phyloP scores from a whole-genome alignment of 2,113 vertebrate genomes.

The Calyptomena viridis region DNA sequence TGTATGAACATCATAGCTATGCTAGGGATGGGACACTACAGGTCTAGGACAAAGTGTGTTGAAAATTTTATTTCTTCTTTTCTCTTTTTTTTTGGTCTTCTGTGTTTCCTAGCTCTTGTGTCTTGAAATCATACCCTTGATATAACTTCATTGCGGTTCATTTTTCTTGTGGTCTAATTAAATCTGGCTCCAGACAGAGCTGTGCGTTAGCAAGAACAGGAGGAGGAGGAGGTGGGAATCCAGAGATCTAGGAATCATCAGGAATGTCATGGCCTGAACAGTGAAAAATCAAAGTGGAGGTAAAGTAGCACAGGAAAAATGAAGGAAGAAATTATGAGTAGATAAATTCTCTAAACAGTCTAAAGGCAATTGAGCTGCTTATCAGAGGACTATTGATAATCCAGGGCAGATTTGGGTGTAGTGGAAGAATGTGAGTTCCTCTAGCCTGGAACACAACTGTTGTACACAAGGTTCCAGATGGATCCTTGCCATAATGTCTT shows the following conservation, averaged over 20 bases:
- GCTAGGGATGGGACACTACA: not conserved
- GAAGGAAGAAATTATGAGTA: not conserved
- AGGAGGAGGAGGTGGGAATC: conserved; percentile 24
- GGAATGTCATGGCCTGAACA: not conserved
- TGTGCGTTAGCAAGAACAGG: not conserved
- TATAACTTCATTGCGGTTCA: conserved; percentile 48
- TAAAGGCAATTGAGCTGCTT: not conserved
- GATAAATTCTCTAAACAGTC: not conserved
- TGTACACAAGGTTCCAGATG: not conserved
- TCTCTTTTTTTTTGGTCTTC: not conserved
- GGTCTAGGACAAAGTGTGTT: not conserved
- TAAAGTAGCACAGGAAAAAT: not conserved
- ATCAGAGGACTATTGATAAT: conserved; percentile 42
- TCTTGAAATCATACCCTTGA: conserved; percentile 32
- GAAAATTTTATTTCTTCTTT: not conserved
- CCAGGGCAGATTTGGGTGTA: not conserved
- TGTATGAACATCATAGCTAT: not conserved
- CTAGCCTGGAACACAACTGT: not conserved
- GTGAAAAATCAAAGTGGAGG: not conserved
- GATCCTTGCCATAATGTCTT: not conserved
- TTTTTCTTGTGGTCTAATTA: conserved; percentile 67
- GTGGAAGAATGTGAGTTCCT: not conserved
- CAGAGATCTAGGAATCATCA: conserved; percentile 25
- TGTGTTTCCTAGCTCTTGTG: conserved; percentile 46
- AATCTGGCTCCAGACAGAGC: conserved; percentile 49